Percentiles rank a stretch among this genome's conserved stretches.
phyloP scores from a whole-genome alignment of 1,140 invertebrate species.

The Probaryconus sp. region DNA sequence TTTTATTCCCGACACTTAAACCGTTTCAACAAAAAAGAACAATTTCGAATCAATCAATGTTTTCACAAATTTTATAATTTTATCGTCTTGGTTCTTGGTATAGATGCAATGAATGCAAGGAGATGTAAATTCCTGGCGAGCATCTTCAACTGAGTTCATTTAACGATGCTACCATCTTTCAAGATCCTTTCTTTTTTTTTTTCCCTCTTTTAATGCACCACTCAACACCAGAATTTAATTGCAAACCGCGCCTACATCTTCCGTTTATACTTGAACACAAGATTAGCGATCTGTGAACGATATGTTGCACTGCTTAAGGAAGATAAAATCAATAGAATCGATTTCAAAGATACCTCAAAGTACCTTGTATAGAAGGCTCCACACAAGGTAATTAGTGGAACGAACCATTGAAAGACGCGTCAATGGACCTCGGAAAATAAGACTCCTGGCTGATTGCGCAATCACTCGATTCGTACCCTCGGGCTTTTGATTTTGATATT shows the following conservation, averaged over 20 bases:
- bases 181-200: neutral
- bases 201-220: neutral
- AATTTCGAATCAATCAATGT: too few species aligned
- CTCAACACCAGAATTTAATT: conserved; percentile 30
- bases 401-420: conserved; percentile 4
- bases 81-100: too few species aligned
- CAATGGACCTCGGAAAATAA: conserved; percentile 11
- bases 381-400: conserved; percentile 23
- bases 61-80: too few species aligned
- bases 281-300: conserved; percentile 11
- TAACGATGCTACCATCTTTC: neutral
- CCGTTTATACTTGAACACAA: neutral
- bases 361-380: neutral
- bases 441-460: conserved; percentile 1
- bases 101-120: too few species aligned
- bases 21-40: too few species aligned
- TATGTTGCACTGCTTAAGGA: conserved; percentile 1
- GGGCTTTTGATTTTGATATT: neutral
- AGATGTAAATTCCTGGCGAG: too few species aligned
- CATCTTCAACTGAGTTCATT: too few species aligned
- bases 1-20: too few species aligned
- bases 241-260: neutral
- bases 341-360: conserved; percentile 4
- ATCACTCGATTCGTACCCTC: neutral
- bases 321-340: conserved; percentile 28